A percentile compares a stretch with the other conserved stretches of the same genome.
Evolutionary conservation across 92 coral and sea anemone species (phyloP).

Genomic region (Paramuricea clavata): DNA sequence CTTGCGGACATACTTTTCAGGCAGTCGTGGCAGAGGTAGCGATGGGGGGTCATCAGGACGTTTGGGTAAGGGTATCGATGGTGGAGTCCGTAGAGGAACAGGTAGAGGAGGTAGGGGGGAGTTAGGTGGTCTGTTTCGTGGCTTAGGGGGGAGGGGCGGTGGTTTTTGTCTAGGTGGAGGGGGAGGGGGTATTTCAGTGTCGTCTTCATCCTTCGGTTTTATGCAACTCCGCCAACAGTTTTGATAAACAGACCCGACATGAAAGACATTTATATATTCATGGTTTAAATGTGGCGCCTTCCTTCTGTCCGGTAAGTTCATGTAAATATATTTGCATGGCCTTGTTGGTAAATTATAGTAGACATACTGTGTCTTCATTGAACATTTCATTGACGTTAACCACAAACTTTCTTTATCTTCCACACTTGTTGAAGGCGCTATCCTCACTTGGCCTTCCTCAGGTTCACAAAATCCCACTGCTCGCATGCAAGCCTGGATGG

Average conservation of each 20-base stretch:
- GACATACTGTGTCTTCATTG: not conserved
- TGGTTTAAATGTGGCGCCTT: constrained; percentile 58
- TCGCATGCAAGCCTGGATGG: constrained; percentile 17
- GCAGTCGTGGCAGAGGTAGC: constrained; percentile 53
- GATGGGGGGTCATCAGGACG: not conserved
- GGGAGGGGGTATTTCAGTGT: constrained; percentile 58
- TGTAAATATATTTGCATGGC: constrained; percentile 75
- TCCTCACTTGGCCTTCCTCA: not conserved
- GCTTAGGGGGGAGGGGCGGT: constrained; percentile 72
- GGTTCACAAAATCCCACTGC: not conserved
- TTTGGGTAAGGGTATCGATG: constrained; percentile 43
- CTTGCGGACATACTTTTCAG: constrained; percentile 9
- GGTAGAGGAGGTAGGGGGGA: constrained; percentile 33
- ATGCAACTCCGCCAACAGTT: constrained; percentile 74
- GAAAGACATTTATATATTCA: constrained; percentile 70
- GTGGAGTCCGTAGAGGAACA: not conserved
- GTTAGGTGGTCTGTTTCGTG: constrained; percentile 21
- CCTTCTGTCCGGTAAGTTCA: constrained; percentile 60
- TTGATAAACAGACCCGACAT: constrained; percentile 71
- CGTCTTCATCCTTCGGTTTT: constrained; percentile 8
- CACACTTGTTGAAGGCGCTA: not conserved
- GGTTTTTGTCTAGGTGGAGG: constrained; percentile 71
- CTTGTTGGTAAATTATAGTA: constrained; percentile 33
- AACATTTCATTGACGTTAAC: no score
- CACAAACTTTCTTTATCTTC: not conserved